Conservation (phyloP, 2,797 vertebrate species). For the Trachurus trachurus region DNA sequence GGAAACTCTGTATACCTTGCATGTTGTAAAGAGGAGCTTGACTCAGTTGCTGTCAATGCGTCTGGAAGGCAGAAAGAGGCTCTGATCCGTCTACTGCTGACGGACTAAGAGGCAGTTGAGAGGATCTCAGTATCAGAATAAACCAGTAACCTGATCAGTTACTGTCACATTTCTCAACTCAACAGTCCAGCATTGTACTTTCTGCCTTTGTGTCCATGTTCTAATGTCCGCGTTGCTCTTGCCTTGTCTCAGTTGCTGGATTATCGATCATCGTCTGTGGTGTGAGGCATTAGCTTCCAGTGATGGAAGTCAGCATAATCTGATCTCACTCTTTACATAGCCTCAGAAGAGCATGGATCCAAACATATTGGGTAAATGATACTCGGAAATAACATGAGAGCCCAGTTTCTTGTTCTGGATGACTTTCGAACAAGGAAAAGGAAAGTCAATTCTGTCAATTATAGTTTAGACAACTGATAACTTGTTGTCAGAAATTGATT, state of each 20-base stretch:
- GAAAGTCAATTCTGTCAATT: background rate
- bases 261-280: conserved; percentile 75
- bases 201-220: conserved; percentile 17
- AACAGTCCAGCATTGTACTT: conserved; percentile 2
- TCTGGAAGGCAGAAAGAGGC: conserved; percentile 3
- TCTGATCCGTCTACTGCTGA: conserved; percentile 1
- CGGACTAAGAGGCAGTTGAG: background rate
- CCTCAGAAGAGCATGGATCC: conserved; percentile 37
- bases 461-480: background rate
- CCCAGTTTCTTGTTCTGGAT: conserved; percentile 13
- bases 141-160: no score
- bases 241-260: conserved; percentile 48
- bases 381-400: conserved; percentile 23
- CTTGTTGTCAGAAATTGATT: background rate
- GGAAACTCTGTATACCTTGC: conserved; percentile 35
- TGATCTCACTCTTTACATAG: conserved; percentile 62
- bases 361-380: conserved; percentile 50
- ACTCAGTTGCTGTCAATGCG: background rate
- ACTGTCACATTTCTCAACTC: background rate
- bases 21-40: conserved; percentile 27
- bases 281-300: conserved; percentile 60
- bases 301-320: conserved; percentile 79
- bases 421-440: conserved; percentile 40
- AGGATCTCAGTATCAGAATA: no score
- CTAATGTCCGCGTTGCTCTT: conserved; percentile 50